Evolutionary conservation across 2,797 vertebrate species (phyloP).

Genomic region (Setipinna tenuifilis): DNA sequence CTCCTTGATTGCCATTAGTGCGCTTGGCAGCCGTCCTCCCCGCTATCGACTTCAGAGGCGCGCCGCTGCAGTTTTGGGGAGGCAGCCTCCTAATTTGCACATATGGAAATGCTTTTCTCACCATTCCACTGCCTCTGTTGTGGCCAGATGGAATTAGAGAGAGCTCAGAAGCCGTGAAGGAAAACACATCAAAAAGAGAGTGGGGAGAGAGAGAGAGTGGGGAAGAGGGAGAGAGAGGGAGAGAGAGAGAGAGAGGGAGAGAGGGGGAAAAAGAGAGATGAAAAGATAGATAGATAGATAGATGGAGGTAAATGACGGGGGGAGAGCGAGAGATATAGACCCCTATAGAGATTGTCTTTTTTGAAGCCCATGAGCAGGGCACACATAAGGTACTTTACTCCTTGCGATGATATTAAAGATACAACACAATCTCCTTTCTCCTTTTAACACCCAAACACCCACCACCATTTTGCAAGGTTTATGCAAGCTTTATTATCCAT

Average conservation of each 20-base stretch:
- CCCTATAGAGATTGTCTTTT: background rate
- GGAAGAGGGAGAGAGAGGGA: conserved; percentile 38
- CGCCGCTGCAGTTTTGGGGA: conserved; percentile 81
- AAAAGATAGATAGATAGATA: conserved; percentile 60
- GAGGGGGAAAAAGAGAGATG: conserved; percentile 50
- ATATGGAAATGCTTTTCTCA: conserved; percentile 97
- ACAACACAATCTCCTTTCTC: background rate
- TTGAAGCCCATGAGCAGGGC: background rate
- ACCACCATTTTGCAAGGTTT: background rate
- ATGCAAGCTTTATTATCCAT: background rate
- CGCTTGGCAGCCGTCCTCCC: conserved; percentile 81
- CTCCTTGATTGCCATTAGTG: conserved; percentile 85
- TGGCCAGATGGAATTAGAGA: conserved; percentile 98
- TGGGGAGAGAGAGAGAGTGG: conserved; percentile 52
- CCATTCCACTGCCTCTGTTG: conserved; percentile 89
- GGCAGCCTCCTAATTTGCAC: conserved; percentile 93
- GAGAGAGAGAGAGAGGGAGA: conserved; percentile 45
- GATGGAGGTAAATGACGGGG: background rate
- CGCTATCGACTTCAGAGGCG: conserved; percentile 84
- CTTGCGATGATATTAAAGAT: background rate
- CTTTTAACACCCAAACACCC: background rate
- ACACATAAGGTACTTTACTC: background rate
- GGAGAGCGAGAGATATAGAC: background rate
- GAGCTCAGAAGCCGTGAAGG: conserved; percentile 93
- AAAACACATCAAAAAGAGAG: conserved; percentile 87